Percentiles rank a stretch among this genome's conserved stretches.
Evolutionary conservation across 2,797 vertebrate genomes (phyloP).

Genomic region (Prionace glauca): DNA sequence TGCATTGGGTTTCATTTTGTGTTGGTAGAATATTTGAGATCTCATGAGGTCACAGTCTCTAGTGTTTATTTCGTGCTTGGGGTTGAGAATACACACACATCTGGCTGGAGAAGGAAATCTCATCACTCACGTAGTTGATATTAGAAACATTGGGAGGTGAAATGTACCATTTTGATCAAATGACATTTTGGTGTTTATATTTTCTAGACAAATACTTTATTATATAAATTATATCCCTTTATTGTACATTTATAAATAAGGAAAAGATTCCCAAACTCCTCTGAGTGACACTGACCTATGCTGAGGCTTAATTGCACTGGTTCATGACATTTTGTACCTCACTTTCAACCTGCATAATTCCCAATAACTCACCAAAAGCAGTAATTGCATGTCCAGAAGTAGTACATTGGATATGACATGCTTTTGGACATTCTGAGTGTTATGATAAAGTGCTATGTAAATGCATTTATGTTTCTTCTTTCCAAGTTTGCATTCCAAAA

Average conservation of each 20-base stretch:
- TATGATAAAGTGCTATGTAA: not conserved
- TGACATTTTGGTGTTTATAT: not conserved
- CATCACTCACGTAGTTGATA: not conserved
- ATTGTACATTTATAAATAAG: not conserved
- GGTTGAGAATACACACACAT: not conserved
- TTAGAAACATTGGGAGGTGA: not conserved
- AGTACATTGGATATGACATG: not conserved
- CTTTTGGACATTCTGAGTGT: not conserved
- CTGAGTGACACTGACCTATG: not conserved
- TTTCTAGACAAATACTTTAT: not conserved
- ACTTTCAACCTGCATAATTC: not conserved
- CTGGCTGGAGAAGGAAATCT: not conserved
- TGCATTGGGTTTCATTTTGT: too few species aligned
- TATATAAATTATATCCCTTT: not conserved
- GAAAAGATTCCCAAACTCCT: not conserved
- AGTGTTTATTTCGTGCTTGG: not conserved
- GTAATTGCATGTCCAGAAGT: not conserved
- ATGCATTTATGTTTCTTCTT: not conserved
- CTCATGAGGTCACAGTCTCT: not conserved
- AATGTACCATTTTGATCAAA: not conserved
- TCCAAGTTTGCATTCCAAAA: slow-evolving; percentile 1
- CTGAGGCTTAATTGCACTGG: not conserved
- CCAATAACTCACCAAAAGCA: not conserved
- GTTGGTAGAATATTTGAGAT: not conserved
- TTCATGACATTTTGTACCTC: not conserved